Base-by-base conservation (phyloP, 2,797 vertebrate species). In the Borostomias antarcticus region DNA sequence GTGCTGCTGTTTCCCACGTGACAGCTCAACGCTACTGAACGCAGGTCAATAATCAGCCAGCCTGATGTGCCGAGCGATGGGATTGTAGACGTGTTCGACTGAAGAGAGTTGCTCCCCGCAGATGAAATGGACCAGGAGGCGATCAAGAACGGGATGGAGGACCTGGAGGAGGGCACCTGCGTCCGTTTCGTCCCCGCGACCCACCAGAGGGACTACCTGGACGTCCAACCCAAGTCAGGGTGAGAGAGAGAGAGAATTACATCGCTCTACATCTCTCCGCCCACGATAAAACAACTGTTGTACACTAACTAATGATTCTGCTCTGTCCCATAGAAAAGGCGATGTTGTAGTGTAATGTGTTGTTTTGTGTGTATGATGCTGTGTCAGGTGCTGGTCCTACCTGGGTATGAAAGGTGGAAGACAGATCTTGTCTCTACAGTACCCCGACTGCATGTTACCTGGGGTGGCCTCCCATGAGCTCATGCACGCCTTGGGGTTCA, bases 381-480 rank as follows among this genome's bases (percentile, higher is more conserved):
- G 6, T 53, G 7, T n/a, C 15, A 94, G 92, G 68, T 94, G 93
- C 74, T 94, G 94, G 94, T 97, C 95, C 51, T 95, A 92, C 88
- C 89, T 97, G 70, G 95, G 95, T 13, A 79, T 87, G 3, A 92
- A 90, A 37, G 93, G 93, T 58, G 94, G 94, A 48, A 86, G 79
- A 52, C 95, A 97, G 82, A 89, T 85, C 2, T 28, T 96, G 10
- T 95, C 94, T 32, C 83, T 97, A 47, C 85, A 94, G 79, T 90
- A 82, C 68, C 91, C 92, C 0, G 81, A 85, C 17, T 97, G 95
- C 80, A 82, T 95, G 71, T 79, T 81, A 56, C 82, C 89, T 40
- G 95, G 93, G 77, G 91, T 96, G 65, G 89, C 95, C 62, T 84
- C 94, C 66, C 95, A 97, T 68, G 93, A 97, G 76, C 88, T 97